Evolutionary conservation across 2,888 invertebrate species (phyloP), one percentile per base, ranked within the genome.

Genomic region (Cephus runcator): DNA sequence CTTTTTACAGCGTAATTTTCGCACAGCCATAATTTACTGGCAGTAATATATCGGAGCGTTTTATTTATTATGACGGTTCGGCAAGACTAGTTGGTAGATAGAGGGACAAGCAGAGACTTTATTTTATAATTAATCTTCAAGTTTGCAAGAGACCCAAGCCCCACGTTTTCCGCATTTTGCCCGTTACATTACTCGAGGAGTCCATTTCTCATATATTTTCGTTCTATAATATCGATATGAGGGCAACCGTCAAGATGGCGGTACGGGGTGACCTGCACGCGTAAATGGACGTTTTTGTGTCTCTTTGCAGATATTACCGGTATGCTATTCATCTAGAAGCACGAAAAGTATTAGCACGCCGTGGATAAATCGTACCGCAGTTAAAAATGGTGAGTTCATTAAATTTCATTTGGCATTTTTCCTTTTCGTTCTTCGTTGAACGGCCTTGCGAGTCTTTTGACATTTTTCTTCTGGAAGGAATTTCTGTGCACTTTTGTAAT

Each of bases 301-400:
- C 56, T 56, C 56, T 56, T 56, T 77, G 34, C 77, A 73, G 77
- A 73, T 77, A 73, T 11, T 40, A 73, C 34, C 76, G 73, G 71
- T 56, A 34, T 73, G 40, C 73, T 76, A 71, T 73, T 40, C 71
- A 40, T 40, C 40, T 40, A 56, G 73, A 56, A 73, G 31, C 34
- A 56, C 73, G 33, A 73, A 73, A 69, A 73, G n/a, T 71, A 73
- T 73, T 77, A 69, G 31, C 35, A 71, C 69, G 69, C 34, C 23
- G n/a, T 31, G 34, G 68, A 78, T 75, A 73, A 71, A 68, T 77
- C 73, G 68, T 73, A 69, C 34, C n/a, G 34, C 36, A 75, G n/a
- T 34, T 34, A 34, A 78, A 78, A 68, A 75, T 78, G 78, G 75
- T 75, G 56, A 78, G 78, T 75, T 74, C 12, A 30, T 69, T 30